These are phyloP conservation scores for Engraulis encrasicolus DNA, from an alignment of 2,113 vertebrate genomes.

Conservation along the genomic window DNA sequence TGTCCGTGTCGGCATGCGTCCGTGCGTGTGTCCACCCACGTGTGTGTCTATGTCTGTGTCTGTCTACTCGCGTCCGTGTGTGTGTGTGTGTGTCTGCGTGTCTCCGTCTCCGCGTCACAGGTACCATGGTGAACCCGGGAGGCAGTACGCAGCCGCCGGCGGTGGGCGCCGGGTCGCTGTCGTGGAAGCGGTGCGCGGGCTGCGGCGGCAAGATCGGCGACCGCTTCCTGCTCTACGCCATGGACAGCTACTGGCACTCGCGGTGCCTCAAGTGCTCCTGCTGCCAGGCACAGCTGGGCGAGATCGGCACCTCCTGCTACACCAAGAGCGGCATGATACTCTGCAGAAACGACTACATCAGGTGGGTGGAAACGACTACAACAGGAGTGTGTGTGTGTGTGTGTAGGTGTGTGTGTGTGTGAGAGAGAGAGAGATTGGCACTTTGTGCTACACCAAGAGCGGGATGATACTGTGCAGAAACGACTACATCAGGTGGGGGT, in stretches of 20 bases:
- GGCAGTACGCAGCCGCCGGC: slow-evolving; percentile 92
- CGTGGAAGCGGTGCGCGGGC: slow-evolving; percentile 96
- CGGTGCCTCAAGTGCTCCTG: slow-evolving; percentile 98
- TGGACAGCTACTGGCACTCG: slow-evolving; percentile 99
- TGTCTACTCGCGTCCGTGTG: no score
- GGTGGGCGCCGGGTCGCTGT: slow-evolving; percentile 89
- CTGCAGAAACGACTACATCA: slow-evolving; percentile 99
- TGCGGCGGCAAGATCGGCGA: slow-evolving; percentile 98
- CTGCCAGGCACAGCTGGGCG: slow-evolving; percentile 98
- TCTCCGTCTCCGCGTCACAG: slow-evolving; percentile 37
- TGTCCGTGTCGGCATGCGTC: no score
- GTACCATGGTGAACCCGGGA: slow-evolving; percentile 95
- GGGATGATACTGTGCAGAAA: slow-evolving; percentile 86
- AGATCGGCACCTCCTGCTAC: slow-evolving; percentile 98
- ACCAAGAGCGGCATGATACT: slow-evolving; percentile 99
- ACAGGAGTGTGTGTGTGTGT: no score
- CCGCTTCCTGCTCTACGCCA: slow-evolving; percentile 98
- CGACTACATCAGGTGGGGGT: no score
- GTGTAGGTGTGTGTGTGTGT: no score
- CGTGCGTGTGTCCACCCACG: no score
- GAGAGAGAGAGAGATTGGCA: slow-evolving; percentile 97
- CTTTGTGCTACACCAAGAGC: slow-evolving; percentile 98
- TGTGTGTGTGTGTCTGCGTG: background rate
- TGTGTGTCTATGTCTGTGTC: no score
- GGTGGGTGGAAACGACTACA: slow-evolving; percentile 74